Percentiles rank a stretch among this genome's conserved stretches.
These are phyloP conservation scores for Ceryle rudis DNA, from an alignment of 2,797 vertebrate genomes.

Conservation along the genomic window DNA sequence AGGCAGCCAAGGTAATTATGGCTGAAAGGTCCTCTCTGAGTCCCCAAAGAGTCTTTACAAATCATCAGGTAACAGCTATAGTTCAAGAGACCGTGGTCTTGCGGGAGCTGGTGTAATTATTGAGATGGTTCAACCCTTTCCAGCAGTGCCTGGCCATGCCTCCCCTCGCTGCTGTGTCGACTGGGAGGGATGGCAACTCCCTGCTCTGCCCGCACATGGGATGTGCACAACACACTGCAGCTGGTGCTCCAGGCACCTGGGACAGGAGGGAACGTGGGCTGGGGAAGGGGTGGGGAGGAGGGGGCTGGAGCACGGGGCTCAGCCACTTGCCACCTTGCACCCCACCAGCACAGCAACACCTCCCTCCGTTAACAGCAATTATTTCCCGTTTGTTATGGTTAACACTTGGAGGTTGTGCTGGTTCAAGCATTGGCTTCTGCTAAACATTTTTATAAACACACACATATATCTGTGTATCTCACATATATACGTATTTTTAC, in stretches of 20 bases:
- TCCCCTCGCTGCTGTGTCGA: fast-evolving
- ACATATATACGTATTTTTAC: neutral
- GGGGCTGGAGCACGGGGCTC: fast-evolving
- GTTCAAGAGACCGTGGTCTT: constrained; percentile 11
- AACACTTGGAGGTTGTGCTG: neutral
- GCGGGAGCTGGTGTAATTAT: constrained; percentile 8
- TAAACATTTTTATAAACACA: neutral
- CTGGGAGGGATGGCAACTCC: neutral
- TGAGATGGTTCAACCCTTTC: neutral
- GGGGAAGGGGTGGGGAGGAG: neutral
- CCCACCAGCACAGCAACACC: neutral
- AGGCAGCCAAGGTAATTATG: constrained; percentile 27
- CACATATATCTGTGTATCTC: neutral
- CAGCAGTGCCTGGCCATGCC: neutral
- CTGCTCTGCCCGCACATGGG: neutral
- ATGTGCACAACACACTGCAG: too few species aligned
- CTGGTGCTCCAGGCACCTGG: fast-evolving
- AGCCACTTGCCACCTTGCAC: neutral
- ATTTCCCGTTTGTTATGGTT: neutral
- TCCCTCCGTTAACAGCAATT: neutral
- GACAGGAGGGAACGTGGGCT: fast-evolving
- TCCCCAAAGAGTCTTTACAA: constrained; percentile 35
- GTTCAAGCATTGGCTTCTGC: neutral
- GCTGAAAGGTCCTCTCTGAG: neutral
- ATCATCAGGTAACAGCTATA: constrained; percentile 14